These are phyloP conservation scores for Erythrolamprus reginae DNA, from an alignment of 2,113 vertebrate genomes.

Conservation along the genomic window DNA sequence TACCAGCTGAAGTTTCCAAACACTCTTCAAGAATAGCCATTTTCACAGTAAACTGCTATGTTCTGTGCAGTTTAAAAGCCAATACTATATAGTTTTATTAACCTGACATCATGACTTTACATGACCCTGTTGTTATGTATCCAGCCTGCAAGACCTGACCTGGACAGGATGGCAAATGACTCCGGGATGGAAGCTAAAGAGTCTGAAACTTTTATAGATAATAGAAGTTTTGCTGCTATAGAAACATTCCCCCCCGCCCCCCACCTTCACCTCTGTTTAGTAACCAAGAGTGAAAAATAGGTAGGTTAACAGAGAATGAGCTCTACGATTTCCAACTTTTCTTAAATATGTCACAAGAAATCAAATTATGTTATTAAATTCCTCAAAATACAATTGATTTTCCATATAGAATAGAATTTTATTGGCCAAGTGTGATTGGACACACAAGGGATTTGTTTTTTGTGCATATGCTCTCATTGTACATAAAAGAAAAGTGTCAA, in stretches of 20 bases:
- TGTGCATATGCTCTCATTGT: too few species aligned
- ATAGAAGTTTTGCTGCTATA: background rate
- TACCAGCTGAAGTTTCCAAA: too few species aligned
- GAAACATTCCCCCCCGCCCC: background rate
- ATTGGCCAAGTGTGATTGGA: too few species aligned
- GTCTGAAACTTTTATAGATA: background rate
- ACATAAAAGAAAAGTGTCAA: too few species aligned
- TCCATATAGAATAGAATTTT: background rate
- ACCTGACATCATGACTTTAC: background rate
- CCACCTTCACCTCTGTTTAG: background rate
- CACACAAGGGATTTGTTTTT: too few species aligned
- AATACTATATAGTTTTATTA: background rate
- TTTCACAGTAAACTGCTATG: background rate
- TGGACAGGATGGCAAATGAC: background rate
- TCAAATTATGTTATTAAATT: background rate
- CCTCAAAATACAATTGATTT: background rate
- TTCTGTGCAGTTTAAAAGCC: background rate
- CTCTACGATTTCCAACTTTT: too few species aligned
- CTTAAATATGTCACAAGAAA: too few species aligned
- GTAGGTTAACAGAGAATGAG: background rate
- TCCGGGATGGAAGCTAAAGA: background rate
- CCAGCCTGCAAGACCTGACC: background rate
- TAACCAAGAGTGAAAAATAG: background rate
- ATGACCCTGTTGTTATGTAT: background rate
- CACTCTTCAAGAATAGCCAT: too few species aligned